Conservation (phyloP, 1,140 invertebrate species). For the Doryteuthis pealeii region DNA sequence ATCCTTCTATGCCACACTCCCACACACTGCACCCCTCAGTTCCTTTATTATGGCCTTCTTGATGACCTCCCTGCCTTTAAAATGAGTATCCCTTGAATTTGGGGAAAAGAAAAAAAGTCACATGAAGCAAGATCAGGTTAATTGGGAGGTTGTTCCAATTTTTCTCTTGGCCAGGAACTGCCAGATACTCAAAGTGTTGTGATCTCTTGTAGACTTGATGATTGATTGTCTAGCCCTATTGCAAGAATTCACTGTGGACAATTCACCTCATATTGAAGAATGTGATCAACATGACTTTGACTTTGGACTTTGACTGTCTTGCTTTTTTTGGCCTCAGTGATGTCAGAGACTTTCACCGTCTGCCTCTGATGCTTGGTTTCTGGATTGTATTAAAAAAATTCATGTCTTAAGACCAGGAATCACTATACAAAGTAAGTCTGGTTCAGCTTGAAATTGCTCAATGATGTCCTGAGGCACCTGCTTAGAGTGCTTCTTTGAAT, state of each 20-base stretch:
- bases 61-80: neutral
- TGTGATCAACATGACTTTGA: too few relatives aligned
- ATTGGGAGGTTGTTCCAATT: neutral
- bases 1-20: too few relatives aligned
- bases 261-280: too few relatives aligned
- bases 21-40: neutral
- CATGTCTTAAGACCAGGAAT: neutral
- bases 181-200: neutral
- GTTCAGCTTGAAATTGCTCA: neutral
- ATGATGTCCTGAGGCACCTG: neutral
- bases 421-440: neutral
- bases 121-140: neutral
- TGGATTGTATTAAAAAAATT: neutral
- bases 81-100: neutral
- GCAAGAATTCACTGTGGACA: neutral
- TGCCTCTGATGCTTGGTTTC: conserved; percentile 1
- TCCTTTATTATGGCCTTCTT: neutral
- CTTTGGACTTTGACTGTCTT: too few relatives aligned
- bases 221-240: neutral
- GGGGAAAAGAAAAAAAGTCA: neutral
- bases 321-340: too few relatives aligned
- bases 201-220: neutral
- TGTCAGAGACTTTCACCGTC: neutral
- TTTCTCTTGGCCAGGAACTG: conserved; percentile 3
- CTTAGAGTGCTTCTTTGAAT: neutral